Conservation (phyloP, 1,140 invertebrate species). For the Drosophila erecta region DNA sequence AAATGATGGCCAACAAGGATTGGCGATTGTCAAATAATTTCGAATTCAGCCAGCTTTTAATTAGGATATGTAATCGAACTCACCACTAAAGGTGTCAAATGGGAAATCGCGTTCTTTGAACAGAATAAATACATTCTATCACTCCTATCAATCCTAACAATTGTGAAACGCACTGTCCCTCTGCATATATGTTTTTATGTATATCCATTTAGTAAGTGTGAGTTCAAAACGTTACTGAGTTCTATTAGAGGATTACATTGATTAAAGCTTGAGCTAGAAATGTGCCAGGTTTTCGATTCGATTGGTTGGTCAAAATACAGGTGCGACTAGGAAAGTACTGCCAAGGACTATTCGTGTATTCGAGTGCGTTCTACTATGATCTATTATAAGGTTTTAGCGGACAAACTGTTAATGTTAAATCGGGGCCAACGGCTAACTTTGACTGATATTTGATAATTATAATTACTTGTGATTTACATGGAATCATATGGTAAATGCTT, state of each 20-base stretch:
- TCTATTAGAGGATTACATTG: slow-evolving; percentile 10
- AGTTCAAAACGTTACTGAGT: slow-evolving; percentile 18
- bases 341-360: not conserved
- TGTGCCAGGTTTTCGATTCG: slow-evolving; percentile 50
- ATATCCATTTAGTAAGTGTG: not conserved
- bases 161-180: slow-evolving; percentile 26
- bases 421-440: not conserved
- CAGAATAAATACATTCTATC: not conserved
- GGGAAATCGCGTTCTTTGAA: not conserved
- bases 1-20: not conserved
- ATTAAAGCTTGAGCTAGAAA: slow-evolving; percentile 39
- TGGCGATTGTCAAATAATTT: slow-evolving; percentile 31
- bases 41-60: slow-evolving; percentile 4
- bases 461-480: slow-evolving; percentile 13
- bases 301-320: slow-evolving; percentile 25
- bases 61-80: slow-evolving; percentile 32
- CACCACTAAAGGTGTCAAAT: not conserved
- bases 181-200: not conserved
- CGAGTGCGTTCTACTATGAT: slow-evolving; percentile 1
- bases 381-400: slow-evolving; percentile 22
- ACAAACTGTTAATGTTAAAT: slow-evolving; percentile 3
- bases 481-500: slow-evolving; percentile 58
- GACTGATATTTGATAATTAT: slow-evolving; percentile 32
- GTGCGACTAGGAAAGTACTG: slow-evolving; percentile 24
- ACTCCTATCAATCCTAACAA: not conserved